A percentile compares a stretch with the other conserved stretches of the same genome.
Conservation (phyloP, 1,140 invertebrate species). For the Vollenhovia emeryi region DNA sequence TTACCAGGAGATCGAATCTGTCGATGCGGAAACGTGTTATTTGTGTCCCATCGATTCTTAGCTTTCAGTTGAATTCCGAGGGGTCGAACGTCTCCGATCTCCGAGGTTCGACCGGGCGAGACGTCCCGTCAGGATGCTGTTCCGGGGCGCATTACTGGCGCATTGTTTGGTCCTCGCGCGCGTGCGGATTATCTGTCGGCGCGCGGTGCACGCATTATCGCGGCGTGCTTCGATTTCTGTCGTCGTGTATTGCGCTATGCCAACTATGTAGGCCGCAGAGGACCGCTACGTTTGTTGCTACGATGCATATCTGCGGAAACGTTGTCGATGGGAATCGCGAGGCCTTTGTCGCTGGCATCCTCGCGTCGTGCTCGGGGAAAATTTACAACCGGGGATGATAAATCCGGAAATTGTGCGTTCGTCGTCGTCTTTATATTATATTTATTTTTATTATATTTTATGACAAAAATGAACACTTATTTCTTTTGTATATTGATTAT, state of each 20-base stretch:
- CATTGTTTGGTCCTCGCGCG: not conserved
- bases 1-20: not conserved
- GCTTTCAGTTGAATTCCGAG: not conserved
- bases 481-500: not conserved
- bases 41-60: too few relatives aligned
- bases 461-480: not conserved
- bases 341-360: not conserved
- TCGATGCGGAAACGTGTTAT: too few relatives aligned
- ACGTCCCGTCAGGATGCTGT: not conserved
- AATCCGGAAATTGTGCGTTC: not conserved
- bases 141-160: not conserved
- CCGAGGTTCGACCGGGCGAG: not conserved
- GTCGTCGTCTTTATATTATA: not conserved
- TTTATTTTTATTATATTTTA: conserved; percentile 13
- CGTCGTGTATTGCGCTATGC: conserved; percentile 23
- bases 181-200: conserved; percentile 3
- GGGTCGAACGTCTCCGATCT: not conserved
- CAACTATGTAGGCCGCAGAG: conserved; percentile 14
- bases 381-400: not conserved
- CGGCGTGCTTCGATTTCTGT: conserved; percentile 23
- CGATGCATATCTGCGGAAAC: not conserved
- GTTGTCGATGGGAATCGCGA: conserved; percentile 2
- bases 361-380: not conserved
- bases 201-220: conserved; percentile 3
- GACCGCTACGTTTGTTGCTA: conserved; percentile 12